phyloP scores from a whole-genome alignment of 2,113 vertebrate genomes.

The Paedocypris sp. region DNA sequence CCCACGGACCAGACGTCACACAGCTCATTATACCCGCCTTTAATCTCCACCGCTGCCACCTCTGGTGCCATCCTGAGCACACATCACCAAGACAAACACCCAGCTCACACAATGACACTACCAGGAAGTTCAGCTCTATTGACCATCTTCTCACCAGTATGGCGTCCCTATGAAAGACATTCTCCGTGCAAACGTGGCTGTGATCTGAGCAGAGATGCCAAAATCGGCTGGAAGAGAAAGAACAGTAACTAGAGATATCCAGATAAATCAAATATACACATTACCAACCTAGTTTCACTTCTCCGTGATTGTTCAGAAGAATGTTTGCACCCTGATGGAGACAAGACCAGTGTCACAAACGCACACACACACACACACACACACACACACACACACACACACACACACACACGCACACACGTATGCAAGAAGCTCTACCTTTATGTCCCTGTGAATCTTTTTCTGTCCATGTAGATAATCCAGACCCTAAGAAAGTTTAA shows the following conservation, averaged over 20 bases:
- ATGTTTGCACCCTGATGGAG: constrained; percentile 78
- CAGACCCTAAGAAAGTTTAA: constrained; percentile 75
- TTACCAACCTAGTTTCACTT: constrained; percentile 76
- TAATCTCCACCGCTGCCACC: constrained; percentile 81
- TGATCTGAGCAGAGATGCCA: constrained; percentile 84
- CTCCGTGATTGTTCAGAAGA: constrained; percentile 77
- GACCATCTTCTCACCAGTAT: constrained; percentile 83
- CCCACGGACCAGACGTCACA: constrained; percentile 89
- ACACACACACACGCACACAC: too few species aligned
- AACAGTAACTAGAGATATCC: neutral
- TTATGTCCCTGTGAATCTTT: constrained; percentile 88
- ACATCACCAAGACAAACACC: neutral
- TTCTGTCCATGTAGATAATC: constrained; percentile 79
- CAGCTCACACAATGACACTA: neutral
- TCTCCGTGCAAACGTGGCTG: constrained; percentile 75
- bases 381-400: too few species aligned
- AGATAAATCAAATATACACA: neutral
- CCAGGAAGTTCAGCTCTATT: neutral
- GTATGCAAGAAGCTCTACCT: constrained; percentile 63
- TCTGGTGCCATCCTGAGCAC: constrained; percentile 83
- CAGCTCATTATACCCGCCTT: constrained; percentile 81
- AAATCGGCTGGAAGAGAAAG: constrained; percentile 67
- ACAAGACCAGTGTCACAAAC: neutral
- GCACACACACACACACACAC: too few species aligned
- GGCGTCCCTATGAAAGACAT: constrained; percentile 89